phyloP scores from a whole-genome alignment of 2,888 invertebrate genomes.

The Platycheirus rosarum region DNA sequence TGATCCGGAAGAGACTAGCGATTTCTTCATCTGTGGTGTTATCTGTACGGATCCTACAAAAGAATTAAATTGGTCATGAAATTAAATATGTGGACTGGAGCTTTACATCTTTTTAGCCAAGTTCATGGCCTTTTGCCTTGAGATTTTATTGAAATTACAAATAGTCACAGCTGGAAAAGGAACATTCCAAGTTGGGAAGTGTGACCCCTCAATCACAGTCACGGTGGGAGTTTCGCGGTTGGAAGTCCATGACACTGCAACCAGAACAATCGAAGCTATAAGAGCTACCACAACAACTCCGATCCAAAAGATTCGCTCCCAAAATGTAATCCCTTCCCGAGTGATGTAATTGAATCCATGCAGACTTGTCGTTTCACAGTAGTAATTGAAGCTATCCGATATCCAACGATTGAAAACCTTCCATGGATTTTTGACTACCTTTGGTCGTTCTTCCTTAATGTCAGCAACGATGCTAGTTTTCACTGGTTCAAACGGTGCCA shows the following conservation, averaged over 20 bases:
- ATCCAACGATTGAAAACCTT: constrained; percentile 77
- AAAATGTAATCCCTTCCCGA: constrained; percentile 84
- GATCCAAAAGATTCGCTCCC: constrained; percentile 85
- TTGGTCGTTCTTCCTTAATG: neutral
- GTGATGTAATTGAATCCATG: constrained; percentile 89
- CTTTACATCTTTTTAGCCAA: constrained; percentile 82
- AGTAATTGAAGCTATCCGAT: constrained; percentile 82
- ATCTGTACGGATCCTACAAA: constrained; percentile 77
- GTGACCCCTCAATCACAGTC: constrained; percentile 85
- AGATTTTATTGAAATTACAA: constrained; percentile 85
- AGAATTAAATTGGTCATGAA: neutral
- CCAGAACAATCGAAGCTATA: constrained; percentile 84
- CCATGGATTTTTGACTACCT: constrained; percentile 39
- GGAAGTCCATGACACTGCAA: constrained; percentile 85
- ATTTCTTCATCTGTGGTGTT: constrained; percentile 79
- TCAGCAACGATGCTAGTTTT: neutral
- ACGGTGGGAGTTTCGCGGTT: constrained; percentile 85
- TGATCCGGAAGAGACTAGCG: constrained; percentile 77
- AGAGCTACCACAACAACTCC: constrained; percentile 84
- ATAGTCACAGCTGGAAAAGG: constrained; percentile 85
- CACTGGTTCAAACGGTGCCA: constrained; percentile 44
- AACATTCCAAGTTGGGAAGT: constrained; percentile 85
- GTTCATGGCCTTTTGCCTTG: constrained; percentile 80
- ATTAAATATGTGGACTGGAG: neutral
- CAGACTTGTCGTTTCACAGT: constrained; percentile 87